These are phyloP conservation scores for Delichon dasypus DNA, from an alignment of 2,797 vertebrate species.

Conservation along the genomic window DNA sequence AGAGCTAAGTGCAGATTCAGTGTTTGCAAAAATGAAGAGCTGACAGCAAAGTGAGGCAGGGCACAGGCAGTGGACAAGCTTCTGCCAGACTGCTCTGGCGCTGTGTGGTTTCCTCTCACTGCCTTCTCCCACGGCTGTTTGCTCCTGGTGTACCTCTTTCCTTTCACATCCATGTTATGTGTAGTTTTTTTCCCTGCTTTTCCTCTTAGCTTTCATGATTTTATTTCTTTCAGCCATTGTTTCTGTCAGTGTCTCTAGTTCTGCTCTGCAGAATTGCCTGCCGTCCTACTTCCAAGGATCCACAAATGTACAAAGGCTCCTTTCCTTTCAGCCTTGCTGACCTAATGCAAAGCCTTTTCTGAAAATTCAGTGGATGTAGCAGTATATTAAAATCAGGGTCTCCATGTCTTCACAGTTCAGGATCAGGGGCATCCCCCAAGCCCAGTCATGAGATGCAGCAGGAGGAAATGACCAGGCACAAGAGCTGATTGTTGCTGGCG, in stretches of 20 bases:
- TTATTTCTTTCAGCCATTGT: neutral
- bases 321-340: neutral
- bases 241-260: neutral
- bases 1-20: constrained; percentile 41
- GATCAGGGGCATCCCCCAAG: neutral
- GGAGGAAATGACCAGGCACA: neutral
- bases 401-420: neutral
- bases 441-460: neutral
- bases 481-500: neutral
- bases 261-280: neutral
- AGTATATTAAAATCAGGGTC: neutral
- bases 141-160: neutral
- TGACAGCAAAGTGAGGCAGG: constrained; percentile 13
- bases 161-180: neutral
- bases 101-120: neutral
- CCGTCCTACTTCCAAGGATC: neutral
- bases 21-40: constrained; percentile 29
- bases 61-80: constrained; percentile 1
- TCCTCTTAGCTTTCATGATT: neutral
- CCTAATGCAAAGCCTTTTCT: neutral
- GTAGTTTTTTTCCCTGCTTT: neutral
- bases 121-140: neutral
- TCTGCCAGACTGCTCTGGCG: neutral
- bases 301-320: neutral
- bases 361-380: neutral